These are phyloP conservation scores for Drosophila novamexicana DNA, from an alignment of 1,140 invertebrate species.

Conservation along the genomic window DNA sequence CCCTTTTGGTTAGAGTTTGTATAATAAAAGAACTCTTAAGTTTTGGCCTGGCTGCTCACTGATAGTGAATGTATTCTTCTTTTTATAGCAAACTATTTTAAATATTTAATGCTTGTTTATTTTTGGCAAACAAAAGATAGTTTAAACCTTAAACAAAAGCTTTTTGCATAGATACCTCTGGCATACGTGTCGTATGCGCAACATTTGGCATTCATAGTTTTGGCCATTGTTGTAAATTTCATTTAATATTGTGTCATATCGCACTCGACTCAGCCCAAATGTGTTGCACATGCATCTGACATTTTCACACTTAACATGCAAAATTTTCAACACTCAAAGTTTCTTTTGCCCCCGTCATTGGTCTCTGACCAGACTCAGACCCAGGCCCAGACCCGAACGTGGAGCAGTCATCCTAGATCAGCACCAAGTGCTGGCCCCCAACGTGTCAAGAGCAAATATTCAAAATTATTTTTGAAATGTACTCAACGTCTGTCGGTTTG, in stretches of 20 bases:
- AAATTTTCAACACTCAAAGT: slow-evolving; percentile 52
- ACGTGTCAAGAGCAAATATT: slow-evolving; percentile 82
- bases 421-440: slow-evolving; percentile 50
- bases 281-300: slow-evolving; percentile 72
- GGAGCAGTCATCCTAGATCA: slow-evolving; percentile 5
- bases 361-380: slow-evolving; percentile 15
- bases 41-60: slow-evolving; percentile 5
- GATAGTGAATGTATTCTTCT: slow-evolving; percentile 26
- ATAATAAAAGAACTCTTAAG: slow-evolving; percentile 12
- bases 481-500: slow-evolving; percentile 51
- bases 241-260: slow-evolving; percentile 65
- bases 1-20: background rate
- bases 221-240: slow-evolving; percentile 63
- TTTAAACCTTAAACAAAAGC: slow-evolving; percentile 45
- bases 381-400: background rate
- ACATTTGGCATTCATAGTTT: slow-evolving; percentile 69
- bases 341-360: slow-evolving; percentile 18
- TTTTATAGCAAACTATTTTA: slow-evolving; percentile 17
- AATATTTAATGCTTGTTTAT: slow-evolving; percentile 36
- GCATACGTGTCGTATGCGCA: slow-evolving; percentile 67
- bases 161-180: slow-evolving; percentile 38
- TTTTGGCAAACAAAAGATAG: slow-evolving; percentile 49
- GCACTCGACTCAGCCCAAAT: slow-evolving; percentile 43
- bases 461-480: slow-evolving; percentile 82
- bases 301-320: slow-evolving; percentile 79